phyloP scores from a whole-genome alignment of 1,140 invertebrate species.

The Meloidogyne hapla region DNA sequence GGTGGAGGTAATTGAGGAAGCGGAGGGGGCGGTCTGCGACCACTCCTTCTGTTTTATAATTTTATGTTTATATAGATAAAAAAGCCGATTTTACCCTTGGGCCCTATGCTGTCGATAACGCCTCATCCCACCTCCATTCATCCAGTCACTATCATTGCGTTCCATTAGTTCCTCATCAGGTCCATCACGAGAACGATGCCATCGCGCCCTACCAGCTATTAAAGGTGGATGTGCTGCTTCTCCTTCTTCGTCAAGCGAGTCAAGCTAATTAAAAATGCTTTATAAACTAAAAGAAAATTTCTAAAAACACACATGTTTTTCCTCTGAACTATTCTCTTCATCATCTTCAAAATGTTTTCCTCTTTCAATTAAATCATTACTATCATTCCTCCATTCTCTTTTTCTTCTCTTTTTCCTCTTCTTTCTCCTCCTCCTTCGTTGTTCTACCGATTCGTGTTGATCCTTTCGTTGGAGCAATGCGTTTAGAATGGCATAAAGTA shows the following conservation, averaged over 20 bases:
- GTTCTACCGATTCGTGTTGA: background rate
- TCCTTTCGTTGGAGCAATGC: constrained; percentile 26
- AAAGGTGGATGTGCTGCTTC: background rate
- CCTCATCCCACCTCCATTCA: background rate
- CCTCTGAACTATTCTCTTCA: background rate
- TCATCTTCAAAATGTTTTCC: background rate
- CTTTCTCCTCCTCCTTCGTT: background rate
- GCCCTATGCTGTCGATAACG: background rate
- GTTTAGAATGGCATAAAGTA: constrained; percentile 28
- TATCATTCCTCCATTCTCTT: background rate
- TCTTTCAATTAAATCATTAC: constrained; percentile 6
- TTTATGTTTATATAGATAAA: no score
- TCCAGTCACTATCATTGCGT: background rate
- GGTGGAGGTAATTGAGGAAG: background rate
- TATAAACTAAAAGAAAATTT: background rate
- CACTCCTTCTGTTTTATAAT: no score
- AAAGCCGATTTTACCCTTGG: background rate
- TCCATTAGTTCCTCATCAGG: constrained; percentile 6
- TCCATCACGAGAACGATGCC: background rate
- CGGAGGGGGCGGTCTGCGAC: background rate
- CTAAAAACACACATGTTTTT: background rate
- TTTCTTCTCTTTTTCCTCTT: background rate
- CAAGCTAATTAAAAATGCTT: background rate
- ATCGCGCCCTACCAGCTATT: background rate
- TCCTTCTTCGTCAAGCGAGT: background rate